These are phyloP conservation scores for Ectemnius cavifrons DNA, from an alignment of 2,888 invertebrate species.

Conservation along the genomic window DNA sequence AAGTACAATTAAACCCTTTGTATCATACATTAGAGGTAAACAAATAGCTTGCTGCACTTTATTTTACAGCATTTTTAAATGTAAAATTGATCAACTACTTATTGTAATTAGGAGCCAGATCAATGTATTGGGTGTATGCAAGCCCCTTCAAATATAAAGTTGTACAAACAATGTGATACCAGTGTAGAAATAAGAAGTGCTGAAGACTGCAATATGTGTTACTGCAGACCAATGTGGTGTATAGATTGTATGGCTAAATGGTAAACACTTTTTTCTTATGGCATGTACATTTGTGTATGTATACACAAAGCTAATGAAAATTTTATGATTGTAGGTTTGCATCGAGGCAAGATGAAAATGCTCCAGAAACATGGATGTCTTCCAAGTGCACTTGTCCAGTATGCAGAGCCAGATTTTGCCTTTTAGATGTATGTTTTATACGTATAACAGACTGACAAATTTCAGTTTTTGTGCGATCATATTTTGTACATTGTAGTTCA, in stretches of 20 bases:
- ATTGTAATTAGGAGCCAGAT: conserved; percentile 83
- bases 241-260: conserved; percentile 90
- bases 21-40: conserved; percentile 81
- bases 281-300: conserved; percentile 7
- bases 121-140: conserved; percentile 95
- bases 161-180: conserved; percentile 84
- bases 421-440: conserved; percentile 85
- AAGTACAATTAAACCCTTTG: conserved; percentile 84
- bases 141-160: conserved; percentile 87
- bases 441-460: conserved; percentile 42
- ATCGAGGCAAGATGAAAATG: conserved; percentile 85
- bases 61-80: conserved; percentile 11
- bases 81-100: conserved; percentile 14
- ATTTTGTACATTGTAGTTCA: neutral
- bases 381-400: conserved; percentile 93
- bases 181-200: conserved; percentile 76
- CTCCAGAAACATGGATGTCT: conserved; percentile 87
- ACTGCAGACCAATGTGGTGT: conserved; percentile 95
- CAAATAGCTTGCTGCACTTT: conserved; percentile 15
- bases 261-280: conserved; percentile 73
- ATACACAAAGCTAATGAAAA: neutral
- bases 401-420: conserved; percentile 90
- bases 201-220: conserved; percentile 81
- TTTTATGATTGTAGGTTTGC: conserved; percentile 83
- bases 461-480: neutral